Conservation (phyloP, 64 coral and sea anemone genomes). For the Montipora cactus region DNA sequence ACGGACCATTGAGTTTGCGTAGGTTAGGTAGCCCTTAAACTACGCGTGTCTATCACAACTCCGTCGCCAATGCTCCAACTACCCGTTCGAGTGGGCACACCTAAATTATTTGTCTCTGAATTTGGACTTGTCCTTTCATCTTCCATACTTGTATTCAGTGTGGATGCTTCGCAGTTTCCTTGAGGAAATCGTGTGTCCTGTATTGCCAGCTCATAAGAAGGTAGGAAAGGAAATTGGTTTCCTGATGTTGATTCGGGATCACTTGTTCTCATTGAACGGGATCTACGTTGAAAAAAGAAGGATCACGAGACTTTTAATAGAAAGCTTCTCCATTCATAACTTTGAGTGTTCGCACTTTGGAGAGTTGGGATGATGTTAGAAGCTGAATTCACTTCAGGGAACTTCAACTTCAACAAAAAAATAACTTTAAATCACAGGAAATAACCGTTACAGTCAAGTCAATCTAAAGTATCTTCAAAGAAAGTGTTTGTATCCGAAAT, state of each 20-base stretch:
- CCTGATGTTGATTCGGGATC: neutral
- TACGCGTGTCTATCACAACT: neutral
- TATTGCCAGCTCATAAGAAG: neutral
- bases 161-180: neutral
- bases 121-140: neutral
- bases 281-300: neutral
- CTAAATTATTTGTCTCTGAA: neutral
- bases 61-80: neutral
- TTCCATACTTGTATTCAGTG: neutral
- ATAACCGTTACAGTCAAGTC: too few relatives aligned
- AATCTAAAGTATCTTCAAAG: too few relatives aligned
- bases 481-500: too few relatives aligned
- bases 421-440: too few relatives aligned
- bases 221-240: constrained; percentile 1
- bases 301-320: too few relatives aligned
- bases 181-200: neutral
- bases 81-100: neutral
- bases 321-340: too few relatives aligned
- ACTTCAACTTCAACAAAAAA: too few relatives aligned
- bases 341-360: too few relatives aligned
- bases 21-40: neutral
- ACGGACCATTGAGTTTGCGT: too few relatives aligned
- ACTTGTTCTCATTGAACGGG: neutral
- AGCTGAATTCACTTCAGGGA: too few relatives aligned
- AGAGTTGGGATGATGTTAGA: too few relatives aligned